Percentiles rank a stretch among this genome's conserved stretches.
Evolutionary conservation across 1,140 invertebrate species (phyloP).

Genomic region (Euura lappo): DNA sequence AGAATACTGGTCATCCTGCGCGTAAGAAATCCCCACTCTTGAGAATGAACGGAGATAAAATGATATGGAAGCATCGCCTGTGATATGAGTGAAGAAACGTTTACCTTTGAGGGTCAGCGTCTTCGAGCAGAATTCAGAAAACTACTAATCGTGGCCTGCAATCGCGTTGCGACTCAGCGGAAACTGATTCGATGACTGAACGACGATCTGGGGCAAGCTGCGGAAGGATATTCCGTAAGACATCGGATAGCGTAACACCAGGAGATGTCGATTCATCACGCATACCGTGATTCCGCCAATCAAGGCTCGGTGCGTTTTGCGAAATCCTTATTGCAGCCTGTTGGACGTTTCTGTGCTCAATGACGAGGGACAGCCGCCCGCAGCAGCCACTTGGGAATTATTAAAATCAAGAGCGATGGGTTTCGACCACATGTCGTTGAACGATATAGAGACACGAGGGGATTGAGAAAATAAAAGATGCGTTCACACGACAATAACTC

Average conservation of each 20-base stretch:
- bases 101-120: too few species aligned
- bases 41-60: neutral
- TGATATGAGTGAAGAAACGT: too few species aligned
- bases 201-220: too few species aligned
- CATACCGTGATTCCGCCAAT: neutral
- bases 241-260: neutral
- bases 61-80: neutral
- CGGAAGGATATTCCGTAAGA: neutral
- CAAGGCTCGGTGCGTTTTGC: neutral
- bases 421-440: neutral
- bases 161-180: too few species aligned
- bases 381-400: too few species aligned
- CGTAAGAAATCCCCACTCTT: constrained; percentile 12
- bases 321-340: neutral
- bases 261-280: neutral
- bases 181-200: too few species aligned
- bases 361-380: neutral
- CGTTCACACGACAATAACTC: constrained; percentile 26
- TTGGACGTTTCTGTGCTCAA: neutral
- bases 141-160: too few species aligned
- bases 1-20: constrained; percentile 37
- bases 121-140: too few species aligned
- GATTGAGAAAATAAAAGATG: constrained; percentile 26
- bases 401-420: neutral
- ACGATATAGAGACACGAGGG: neutral